Evolutionary conservation across 2,113 vertebrate species (phyloP).

Genomic region (Monarcha castaneiventris): DNA sequence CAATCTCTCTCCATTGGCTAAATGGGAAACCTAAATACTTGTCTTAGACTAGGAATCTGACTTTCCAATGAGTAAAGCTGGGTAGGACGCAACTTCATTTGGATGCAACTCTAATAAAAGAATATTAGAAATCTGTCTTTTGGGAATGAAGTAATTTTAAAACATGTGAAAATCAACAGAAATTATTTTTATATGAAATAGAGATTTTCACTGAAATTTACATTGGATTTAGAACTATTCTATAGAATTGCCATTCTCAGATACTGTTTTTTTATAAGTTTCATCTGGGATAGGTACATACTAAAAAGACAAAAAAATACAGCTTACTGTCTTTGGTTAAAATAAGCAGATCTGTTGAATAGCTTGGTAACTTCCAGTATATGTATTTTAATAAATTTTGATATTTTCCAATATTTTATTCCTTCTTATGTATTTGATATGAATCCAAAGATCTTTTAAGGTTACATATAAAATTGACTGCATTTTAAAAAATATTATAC

Average conservation of each 20-base stretch:
- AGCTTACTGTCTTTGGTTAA: background rate
- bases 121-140: background rate
- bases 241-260: background rate
- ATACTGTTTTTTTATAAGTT: background rate
- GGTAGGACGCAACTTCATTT: background rate
- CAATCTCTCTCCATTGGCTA: background rate
- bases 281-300: background rate
- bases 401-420: background rate
- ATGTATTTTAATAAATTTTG: background rate
- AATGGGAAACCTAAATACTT: background rate
- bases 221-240: background rate
- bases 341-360: background rate
- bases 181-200: background rate
- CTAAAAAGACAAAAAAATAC: background rate
- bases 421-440: background rate
- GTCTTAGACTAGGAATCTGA: background rate
- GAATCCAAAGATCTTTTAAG: background rate
- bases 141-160: background rate
- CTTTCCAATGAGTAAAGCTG: background rate
- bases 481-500: background rate
- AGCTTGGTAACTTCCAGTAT: background rate
- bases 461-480: background rate
- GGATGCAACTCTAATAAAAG: background rate
- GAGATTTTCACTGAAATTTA: background rate
- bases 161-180: background rate